Base-by-base conservation (phyloP, 2,797 vertebrate genomes). In the Poliocrania exsul region DNA sequence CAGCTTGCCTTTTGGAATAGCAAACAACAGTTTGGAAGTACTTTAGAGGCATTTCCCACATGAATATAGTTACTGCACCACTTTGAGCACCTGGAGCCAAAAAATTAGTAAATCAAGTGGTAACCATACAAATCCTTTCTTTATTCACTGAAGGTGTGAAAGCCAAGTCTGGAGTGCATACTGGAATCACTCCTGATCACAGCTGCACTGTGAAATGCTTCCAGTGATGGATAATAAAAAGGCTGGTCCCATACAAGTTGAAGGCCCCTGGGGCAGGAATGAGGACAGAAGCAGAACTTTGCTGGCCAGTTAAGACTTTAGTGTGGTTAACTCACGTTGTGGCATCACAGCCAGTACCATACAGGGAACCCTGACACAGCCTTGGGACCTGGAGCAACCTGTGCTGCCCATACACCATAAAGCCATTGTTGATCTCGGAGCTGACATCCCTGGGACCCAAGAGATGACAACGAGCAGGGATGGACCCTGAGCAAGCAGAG, bases 1-100 rank as follows among this genome's bases (percentile, higher is more conserved):
- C 57, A 67, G 60, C 16, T 65, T 87, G 33, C 74, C 19, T 71
- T 60, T 69, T 83, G 85, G 65, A 88, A 73, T n/a, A 77, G 33
- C 33, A 47, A 7, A 25, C n/a, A 50, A 38, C 28, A 42, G 29
- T 16, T 29, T 95, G 58, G 26, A 81, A 73, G 2, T 64, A n/a
- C 51, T 86, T 46, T 14, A 42, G 66, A 62, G 26, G 23, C 21
- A 31, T 77, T 84, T 50, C 26, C 69, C 25, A 1, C 0, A 2
- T 46, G 60, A 65, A 44, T 18, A 6, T 15, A 19, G 28, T 85
- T 72, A 16, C 54, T 65, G 50, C 57, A 54, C 56, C 42, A n/a
- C 3, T 61, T 70, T 28, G 67, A 91, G 37, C 11, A 20, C 20
- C 61, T 50, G 6, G 53, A 77, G 56, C 7, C 12, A 69, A 78